These are phyloP conservation scores for Syngnathus floridae DNA, from an alignment of 2,113 vertebrate species.

Conservation along the genomic window DNA sequence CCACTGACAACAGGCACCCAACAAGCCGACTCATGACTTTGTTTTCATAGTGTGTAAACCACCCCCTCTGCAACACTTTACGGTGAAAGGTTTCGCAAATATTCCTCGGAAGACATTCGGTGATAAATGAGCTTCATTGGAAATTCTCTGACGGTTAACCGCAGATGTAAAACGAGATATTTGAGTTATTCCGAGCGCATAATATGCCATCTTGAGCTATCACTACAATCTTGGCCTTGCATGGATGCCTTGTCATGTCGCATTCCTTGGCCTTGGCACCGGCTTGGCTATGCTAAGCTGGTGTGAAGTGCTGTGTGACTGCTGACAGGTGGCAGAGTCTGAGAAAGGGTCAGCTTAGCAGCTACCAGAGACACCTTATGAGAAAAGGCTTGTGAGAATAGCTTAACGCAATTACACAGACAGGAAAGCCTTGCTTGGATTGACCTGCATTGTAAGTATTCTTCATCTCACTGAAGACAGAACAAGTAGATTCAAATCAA, in stretches of 20 bases:
- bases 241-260: constrained; percentile 21
- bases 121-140: constrained; percentile 18
- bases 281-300: constrained; percentile 21
- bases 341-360: constrained; percentile 30
- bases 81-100: constrained; percentile 9
- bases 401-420: neutral
- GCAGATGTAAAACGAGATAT: constrained; percentile 13
- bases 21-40: constrained; percentile 23
- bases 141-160: constrained; percentile 4
- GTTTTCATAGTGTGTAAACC: constrained; percentile 22
- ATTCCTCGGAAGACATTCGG: constrained; percentile 8
- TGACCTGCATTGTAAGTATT: neutral
- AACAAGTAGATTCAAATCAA: neutral
- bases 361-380: constrained; percentile 17
- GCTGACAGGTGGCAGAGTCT: constrained; percentile 43
- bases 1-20: constrained; percentile 34
- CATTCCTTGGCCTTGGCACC: constrained; percentile 22
- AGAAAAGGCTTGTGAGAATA: constrained; percentile 2
- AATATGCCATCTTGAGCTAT: constrained; percentile 21
- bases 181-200: constrained; percentile 8
- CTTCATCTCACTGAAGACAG: neutral
- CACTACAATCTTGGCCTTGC: constrained; percentile 3
- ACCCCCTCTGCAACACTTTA: constrained; percentile 17
- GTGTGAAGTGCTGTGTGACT: constrained; percentile 32
- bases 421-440: neutral